These are phyloP conservation scores for Bombyx mandarina DNA, from an alignment of 1,140 invertebrate species.

Conservation along the genomic window DNA sequence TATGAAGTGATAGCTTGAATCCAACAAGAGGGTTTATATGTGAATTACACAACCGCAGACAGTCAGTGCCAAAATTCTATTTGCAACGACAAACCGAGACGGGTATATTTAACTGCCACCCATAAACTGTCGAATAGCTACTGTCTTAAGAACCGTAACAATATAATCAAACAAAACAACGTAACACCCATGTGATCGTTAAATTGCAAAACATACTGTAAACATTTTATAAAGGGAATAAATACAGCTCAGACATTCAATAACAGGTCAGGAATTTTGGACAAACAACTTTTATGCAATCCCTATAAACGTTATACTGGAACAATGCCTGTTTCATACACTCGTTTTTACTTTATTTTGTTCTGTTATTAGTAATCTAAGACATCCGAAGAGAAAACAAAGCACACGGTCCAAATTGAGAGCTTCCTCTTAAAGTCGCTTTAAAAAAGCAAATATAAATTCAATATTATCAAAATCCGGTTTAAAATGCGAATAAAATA, in stretches of 20 bases:
- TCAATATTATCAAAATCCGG: background rate
- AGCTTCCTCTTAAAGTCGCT: too few relatives aligned
- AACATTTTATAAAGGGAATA: too few relatives aligned
- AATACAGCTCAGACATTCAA: too few relatives aligned
- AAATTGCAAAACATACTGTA: background rate
- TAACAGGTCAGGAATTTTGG: too few relatives aligned
- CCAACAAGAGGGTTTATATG: constrained; percentile 60
- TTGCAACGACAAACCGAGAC: constrained; percentile 66
- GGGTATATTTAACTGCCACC: constrained; percentile 68
- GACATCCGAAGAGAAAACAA: too few relatives aligned
- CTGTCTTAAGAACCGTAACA: constrained; percentile 32
- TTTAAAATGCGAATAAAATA: background rate
- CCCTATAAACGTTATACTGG: too few relatives aligned
- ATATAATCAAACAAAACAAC: constrained; percentile 18
- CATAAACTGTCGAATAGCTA: constrained; percentile 62
- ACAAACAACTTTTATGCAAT: too few relatives aligned
- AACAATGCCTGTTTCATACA: too few relatives aligned
- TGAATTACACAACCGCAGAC: constrained; percentile 66
- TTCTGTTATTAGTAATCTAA: too few relatives aligned
- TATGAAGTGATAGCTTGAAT: constrained; percentile 50
- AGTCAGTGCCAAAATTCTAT: constrained; percentile 69
- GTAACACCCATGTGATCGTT: constrained; percentile 4
- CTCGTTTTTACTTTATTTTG: too few relatives aligned
- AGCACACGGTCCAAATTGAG: too few relatives aligned
- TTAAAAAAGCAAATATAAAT: too few relatives aligned